A percentile compares a stretch with the other conserved stretches of the same genome.
phyloP scores from a whole-genome alignment of 2,113 vertebrate genomes.

The Xiphias gladius region DNA sequence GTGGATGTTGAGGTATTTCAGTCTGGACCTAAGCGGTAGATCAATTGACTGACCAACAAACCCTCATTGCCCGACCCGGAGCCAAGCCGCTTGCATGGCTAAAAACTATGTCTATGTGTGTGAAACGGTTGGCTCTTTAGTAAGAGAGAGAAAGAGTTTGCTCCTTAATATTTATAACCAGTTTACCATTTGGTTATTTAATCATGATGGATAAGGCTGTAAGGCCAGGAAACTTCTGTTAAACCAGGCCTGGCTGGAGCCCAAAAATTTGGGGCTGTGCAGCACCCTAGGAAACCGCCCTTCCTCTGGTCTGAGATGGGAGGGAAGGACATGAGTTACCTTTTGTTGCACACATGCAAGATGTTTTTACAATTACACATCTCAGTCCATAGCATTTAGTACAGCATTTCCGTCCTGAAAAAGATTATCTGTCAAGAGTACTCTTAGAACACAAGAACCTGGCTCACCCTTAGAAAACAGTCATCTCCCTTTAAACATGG shows the following conservation, averaged over 20 bases:
- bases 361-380: not conserved
- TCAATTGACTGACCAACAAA: not conserved
- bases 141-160: no score
- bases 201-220: not conserved
- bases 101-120: not conserved
- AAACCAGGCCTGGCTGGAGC: not conserved
- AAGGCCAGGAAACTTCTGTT: not conserved
- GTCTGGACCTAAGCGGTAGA: not conserved
- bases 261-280: not conserved
- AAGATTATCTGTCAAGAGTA: not conserved
- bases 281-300: not conserved
- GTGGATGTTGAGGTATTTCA: not conserved
- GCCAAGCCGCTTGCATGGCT: not conserved
- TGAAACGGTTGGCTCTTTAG: no score
- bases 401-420: not conserved
- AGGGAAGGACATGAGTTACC: not conserved
- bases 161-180: not conserved
- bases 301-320: not conserved
- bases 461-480: constrained; percentile 1
- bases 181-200: not conserved
- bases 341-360: not conserved
- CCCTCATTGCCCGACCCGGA: not conserved
- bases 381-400: not conserved
- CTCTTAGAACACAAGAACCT: not conserved
- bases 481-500: not conserved